These are phyloP conservation scores for Hyperoplus lanceolatus DNA, from an alignment of 2,797 vertebrate species.

Conservation along the genomic window DNA sequence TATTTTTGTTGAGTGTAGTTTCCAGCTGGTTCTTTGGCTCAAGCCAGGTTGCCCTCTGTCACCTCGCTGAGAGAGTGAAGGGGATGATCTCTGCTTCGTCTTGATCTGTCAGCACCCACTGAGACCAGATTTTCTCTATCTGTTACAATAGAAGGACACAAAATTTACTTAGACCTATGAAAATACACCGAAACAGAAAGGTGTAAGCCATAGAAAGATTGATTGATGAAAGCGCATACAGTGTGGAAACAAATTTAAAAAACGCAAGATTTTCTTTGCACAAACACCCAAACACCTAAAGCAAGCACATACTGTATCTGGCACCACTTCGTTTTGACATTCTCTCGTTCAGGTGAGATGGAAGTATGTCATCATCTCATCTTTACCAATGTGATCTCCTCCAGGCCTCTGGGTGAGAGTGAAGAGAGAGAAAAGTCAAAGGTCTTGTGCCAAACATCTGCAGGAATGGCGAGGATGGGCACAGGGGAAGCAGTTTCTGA, in stretches of 20 bases:
- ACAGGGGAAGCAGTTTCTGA: conserved; percentile 27
- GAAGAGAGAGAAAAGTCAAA: conserved; percentile 61
- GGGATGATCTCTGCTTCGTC: conserved; percentile 57
- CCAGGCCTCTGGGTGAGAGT: conserved; percentile 38
- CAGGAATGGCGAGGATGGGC: conserved; percentile 67
- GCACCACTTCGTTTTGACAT: conserved; percentile 59
- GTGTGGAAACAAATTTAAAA: conserved; percentile 2
- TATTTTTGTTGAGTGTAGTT: too few species aligned
- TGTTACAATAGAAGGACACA: conserved; percentile 63
- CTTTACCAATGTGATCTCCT: conserved; percentile 41
- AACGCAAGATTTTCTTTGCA: conserved; percentile 1
- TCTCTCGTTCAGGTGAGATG: conserved; percentile 36
- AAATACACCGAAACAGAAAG: conserved; percentile 4
- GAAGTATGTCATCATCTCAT: conserved; percentile 53
- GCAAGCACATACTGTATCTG: conserved; percentile 10
- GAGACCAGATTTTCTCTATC: conserved; percentile 76
- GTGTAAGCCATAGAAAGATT: neutral
- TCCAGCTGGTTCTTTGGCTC: conserved; percentile 68
- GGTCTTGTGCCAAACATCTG: conserved; percentile 61
- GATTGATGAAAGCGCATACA: neutral
- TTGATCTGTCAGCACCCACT: conserved; percentile 74
- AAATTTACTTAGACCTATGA: conserved; percentile 4
- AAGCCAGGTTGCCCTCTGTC: conserved; percentile 48
- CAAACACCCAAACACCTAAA: neutral
- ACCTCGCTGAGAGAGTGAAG: conserved; percentile 65